Percentiles rank a stretch among this genome's conserved stretches.
phyloP scores from a whole-genome alignment of 2,113 vertebrate genomes.

The Anser brachyrhynchus region DNA sequence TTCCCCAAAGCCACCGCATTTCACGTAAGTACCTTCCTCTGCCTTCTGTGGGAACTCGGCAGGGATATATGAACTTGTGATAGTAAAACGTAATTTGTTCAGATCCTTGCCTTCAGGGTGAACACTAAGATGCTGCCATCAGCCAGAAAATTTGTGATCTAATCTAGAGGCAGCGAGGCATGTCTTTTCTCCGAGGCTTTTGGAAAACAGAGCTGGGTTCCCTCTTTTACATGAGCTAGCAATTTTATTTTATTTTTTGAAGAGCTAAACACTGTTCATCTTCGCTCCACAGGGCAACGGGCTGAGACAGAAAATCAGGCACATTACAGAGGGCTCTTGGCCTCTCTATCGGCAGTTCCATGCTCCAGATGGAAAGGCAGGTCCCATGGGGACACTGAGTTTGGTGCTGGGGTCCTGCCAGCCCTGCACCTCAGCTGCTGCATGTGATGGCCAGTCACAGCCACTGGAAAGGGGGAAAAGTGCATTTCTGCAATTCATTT shows the following conservation, averaged over 20 bases:
- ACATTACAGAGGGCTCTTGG: fast-evolving
- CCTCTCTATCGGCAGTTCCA: not conserved
- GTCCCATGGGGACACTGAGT: not conserved
- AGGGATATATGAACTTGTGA: constrained; percentile 57
- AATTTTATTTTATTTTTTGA: not conserved
- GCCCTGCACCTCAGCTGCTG: not conserved
- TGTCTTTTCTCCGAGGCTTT: constrained; percentile 69
- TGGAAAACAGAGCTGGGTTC: constrained; percentile 58
- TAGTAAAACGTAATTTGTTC: constrained; percentile 78
- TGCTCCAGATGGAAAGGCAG: not conserved
- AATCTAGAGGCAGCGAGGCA: constrained; percentile 82
- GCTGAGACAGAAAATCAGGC: not conserved
- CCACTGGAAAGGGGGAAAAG: not conserved
- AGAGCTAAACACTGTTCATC: constrained; percentile 27
- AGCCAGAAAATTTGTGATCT: constrained; percentile 85
- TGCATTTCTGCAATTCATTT: not conserved
- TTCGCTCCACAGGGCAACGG: not conserved
- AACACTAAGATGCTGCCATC: constrained; percentile 76
- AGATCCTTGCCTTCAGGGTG: constrained; percentile 77
- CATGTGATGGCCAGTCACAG: not conserved
- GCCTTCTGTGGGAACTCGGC: constrained; percentile 32
- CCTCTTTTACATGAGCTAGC: constrained; percentile 26
- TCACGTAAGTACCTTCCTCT: not conserved
- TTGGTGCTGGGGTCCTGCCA: not conserved
- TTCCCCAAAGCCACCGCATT: not conserved